Percentiles rank a stretch among this genome's conserved stretches.
These are phyloP conservation scores for Silurus aristotelis DNA, from an alignment of 2,797 vertebrate genomes.

Conservation along the genomic window DNA sequence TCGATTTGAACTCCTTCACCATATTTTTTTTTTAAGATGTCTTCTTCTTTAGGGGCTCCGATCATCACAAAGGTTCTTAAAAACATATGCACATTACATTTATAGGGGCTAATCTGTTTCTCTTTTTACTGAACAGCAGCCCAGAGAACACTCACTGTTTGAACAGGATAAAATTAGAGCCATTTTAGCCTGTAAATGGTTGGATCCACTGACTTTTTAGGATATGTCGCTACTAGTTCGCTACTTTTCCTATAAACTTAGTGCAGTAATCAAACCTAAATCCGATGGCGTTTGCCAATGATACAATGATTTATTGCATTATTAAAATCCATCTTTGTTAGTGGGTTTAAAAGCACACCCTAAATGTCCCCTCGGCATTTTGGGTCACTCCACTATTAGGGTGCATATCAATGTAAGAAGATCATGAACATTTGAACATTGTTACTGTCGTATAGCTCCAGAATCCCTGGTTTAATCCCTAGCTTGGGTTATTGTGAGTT, in stretches of 20 bases:
- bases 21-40: conserved; percentile 30
- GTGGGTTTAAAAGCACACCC: background rate
- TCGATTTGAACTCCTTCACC: conserved; percentile 37
- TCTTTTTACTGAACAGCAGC: background rate
- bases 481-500: background rate
- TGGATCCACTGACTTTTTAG: background rate
- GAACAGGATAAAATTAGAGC: background rate
- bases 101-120: background rate
- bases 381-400: background rate
- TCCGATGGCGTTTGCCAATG: background rate
- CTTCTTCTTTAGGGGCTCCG: conserved; percentile 26
- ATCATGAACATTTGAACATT: background rate
- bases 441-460: background rate
- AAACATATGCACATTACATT: background rate
- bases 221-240: background rate
- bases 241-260: background rate
- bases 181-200: background rate
- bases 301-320: background rate
- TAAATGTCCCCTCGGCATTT: background rate
- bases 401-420: background rate
- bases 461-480: background rate
- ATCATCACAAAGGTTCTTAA: conserved; percentile 2
- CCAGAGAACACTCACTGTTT: background rate
- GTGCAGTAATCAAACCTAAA: background rate
- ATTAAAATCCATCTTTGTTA: background rate